A percentile compares a stretch with the other conserved stretches of the same genome.
Evolutionary conservation across 53 echinoderm and acorn worm genomes (phyloP).

Genomic region (Zoroaster sp.): DNA sequence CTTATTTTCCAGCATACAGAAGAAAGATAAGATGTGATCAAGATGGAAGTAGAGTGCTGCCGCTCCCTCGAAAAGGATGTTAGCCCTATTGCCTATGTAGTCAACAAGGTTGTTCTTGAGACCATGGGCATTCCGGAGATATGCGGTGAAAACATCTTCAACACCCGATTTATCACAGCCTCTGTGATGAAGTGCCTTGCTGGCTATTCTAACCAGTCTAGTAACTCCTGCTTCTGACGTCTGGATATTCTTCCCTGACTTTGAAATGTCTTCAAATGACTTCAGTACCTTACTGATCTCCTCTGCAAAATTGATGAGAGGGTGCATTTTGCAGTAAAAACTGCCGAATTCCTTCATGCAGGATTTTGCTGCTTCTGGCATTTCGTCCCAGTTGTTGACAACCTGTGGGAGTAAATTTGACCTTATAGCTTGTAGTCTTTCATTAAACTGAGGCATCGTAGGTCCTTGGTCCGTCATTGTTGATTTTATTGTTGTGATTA

Average conservation of each 20-base stretch:
- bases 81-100: slow-evolving; percentile 60
- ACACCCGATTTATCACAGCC: slow-evolving; percentile 58
- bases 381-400: slow-evolving; percentile 4
- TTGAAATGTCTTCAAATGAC: slow-evolving; percentile 8
- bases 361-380: slow-evolving; percentile 2
- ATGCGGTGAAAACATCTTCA: slow-evolving; percentile 56
- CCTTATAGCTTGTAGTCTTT: not conserved
- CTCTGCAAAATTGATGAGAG: slow-evolving; percentile 40
- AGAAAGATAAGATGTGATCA: slow-evolving; percentile 35
- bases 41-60: slow-evolving; percentile 53
- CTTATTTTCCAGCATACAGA: slow-evolving; percentile 20
- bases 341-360: not conserved
- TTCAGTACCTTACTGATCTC: slow-evolving; percentile 33
- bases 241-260: slow-evolving; percentile 2
- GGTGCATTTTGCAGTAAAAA: slow-evolving; percentile 60
- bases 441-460: slow-evolving; percentile 11
- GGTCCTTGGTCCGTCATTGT: slow-evolving; percentile 48
- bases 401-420: not conserved
- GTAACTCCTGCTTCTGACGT: not conserved
- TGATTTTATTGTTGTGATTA: not conserved
- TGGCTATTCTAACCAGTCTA: slow-evolving; percentile 49
- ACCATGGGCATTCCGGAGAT: slow-evolving; percentile 22
- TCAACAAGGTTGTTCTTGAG: slow-evolving; percentile 37
- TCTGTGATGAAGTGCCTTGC: slow-evolving; percentile 60
- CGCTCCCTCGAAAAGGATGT: slow-evolving; percentile 65